A percentile compares a stretch with the other conserved stretches of the same genome.
phyloP scores from a whole-genome alignment of 2,113 vertebrate genomes.

The Zosterops japonicus region DNA sequence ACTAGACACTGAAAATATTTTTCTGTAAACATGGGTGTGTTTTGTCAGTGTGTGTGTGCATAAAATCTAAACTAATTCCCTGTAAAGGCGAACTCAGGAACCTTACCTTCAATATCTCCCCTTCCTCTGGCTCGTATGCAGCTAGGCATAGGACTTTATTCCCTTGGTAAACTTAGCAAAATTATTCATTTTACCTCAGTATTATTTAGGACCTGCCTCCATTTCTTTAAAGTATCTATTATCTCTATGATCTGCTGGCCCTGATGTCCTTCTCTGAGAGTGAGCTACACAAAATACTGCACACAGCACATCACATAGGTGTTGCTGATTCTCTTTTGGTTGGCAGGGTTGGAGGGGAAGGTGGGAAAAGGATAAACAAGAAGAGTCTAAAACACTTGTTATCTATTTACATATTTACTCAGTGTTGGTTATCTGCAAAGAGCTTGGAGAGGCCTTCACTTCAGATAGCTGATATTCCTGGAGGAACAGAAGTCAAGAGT shows the following conservation, averaged over 20 bases:
- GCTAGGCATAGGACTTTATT: not conserved
- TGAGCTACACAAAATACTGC: not conserved
- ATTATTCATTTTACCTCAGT: not conserved
- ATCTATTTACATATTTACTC: not conserved
- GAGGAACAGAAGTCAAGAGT: not conserved
- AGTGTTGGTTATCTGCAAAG: not conserved
- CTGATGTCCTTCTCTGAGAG: not conserved
- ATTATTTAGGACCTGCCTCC: not conserved
- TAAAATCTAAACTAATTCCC: not conserved
- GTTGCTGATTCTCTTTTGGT: not conserved
- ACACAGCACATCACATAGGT: not conserved
- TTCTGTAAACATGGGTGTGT: not conserved
- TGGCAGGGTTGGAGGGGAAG: not conserved
- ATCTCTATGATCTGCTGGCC: not conserved
- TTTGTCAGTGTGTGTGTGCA: not conserved
- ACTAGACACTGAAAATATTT: not conserved
- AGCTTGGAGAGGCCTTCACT: not conserved
- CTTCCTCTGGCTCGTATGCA: not conserved
- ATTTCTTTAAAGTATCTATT: not conserved
- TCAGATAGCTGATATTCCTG: not conserved
- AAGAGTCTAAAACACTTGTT: not conserved
- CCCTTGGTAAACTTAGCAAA: not conserved
- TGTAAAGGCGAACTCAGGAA: not conserved
- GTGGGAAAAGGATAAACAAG: not conserved
- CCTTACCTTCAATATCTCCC: accelerated